These are phyloP conservation scores for Prosapia bicincta DNA, from an alignment of 2,888 invertebrate species.

Conservation along the genomic window DNA sequence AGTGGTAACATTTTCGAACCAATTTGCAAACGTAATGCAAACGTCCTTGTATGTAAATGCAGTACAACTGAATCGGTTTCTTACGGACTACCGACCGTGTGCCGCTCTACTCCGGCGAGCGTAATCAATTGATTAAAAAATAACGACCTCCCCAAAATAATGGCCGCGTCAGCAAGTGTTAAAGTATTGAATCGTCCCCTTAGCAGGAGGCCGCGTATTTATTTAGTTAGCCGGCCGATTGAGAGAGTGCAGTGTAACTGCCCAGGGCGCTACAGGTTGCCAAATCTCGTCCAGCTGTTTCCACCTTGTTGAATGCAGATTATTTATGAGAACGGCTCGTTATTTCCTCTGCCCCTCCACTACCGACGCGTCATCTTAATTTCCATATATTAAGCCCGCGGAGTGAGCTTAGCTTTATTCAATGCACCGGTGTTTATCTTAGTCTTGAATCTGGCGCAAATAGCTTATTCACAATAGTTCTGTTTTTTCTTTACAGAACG, in stretches of 20 bases:
- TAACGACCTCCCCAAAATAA: not conserved
- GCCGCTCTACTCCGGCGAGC: not conserved
- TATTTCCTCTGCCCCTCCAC: not conserved
- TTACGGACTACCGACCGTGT: no score
- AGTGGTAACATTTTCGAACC: no score
- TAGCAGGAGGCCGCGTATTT: not conserved
- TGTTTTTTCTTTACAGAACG: no score
- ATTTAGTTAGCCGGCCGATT: not conserved
- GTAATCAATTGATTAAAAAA: not conserved
- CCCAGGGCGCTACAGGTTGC: conserved; percentile 8
- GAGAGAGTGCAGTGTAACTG: not conserved
- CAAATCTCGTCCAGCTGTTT: conserved; percentile 18
- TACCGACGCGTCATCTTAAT: not conserved
- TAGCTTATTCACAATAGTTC: no score
- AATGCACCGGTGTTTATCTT: no score
- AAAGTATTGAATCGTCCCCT: not conserved
- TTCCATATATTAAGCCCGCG: not conserved
- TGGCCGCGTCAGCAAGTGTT: not conserved
- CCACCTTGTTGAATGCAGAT: conserved; percentile 23
- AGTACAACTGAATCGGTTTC: no score
- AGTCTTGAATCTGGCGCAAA: no score
- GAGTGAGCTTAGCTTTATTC: no score
- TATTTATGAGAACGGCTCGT: conserved; percentile 22
- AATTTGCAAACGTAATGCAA: no score
- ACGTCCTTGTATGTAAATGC: no score